Base-by-base conservation (phyloP, 1,140 invertebrate genomes). In the Drosophila malerkotliana region DNA sequence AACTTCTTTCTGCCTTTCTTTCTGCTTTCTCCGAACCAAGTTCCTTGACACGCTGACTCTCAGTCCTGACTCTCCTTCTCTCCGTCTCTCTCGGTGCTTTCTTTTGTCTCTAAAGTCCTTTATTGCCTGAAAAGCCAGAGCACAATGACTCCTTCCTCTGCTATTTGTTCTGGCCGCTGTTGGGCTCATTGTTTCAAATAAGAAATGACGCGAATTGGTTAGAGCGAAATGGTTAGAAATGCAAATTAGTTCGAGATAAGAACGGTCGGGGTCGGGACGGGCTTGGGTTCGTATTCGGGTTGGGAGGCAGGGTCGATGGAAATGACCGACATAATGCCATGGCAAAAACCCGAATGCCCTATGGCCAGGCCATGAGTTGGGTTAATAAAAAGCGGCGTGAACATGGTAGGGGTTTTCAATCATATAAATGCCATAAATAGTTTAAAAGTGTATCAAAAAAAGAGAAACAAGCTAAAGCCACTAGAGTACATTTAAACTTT, bases 131-230 rank as follows among this genome's bases (percentile, higher is more conserved):
- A 79, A 69, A 73, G 58, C 55, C 59, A 14, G 61, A 58, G 78
- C 81, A 85, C 82, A 85, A 87, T 85, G 81, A 85, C 81, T 85
- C 51, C 66, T 69, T 68, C 41, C 41, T 69, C 41, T 39, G 64
- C 60, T 58, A 69, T 81, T 82, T 73, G 78, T 71, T 77, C 73
- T 48, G 37, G 59, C 69, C 79, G 68, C 68, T 87, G 77, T 78
- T 75, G 82, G 77, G 81, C 85, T 85, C 81, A 85, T 85, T 85
- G 81, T 87, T 85, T 85, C 81, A 85, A 85, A 87, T 85, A 84
- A 85, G 78, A 85, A 85, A 85, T 84, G 81, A 87, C 81, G 78
- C 82, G 81, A 85, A 85, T 85, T 85, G 81, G 78, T 87, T 87
- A 81, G 74, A 77, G 79, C 74, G 64, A 82, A 85, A 85, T 87